Base-by-base conservation (phyloP, 1,140 invertebrate genomes). In the Gryon sp. region DNA sequence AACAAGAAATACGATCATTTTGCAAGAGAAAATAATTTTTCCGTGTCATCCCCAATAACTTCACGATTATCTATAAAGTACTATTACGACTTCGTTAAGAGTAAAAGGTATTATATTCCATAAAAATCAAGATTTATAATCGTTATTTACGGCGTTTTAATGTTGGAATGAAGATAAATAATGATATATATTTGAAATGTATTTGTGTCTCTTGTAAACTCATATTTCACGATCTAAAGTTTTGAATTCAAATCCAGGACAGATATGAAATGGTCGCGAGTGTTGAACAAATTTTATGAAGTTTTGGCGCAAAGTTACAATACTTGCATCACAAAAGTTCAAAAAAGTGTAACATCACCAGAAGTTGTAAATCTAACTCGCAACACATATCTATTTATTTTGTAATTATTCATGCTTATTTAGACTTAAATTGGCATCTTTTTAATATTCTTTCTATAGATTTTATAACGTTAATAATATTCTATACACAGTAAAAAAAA, bases 331-430 rank as follows among this genome's bases (percentile, higher is more conserved):
- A 57, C 4, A 19, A 43, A 16, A 57, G 52, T 57, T 57, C 8
- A 3, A 16, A 57, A 57, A 57, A 57, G 11, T 45, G 53, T 22
- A 59, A 34, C 40, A 59, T 59, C 26, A 45, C 40, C 40, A 45
- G 32, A 45, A 59, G 38, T 59, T 59, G 38, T 40, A 59, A 59
- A 59, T 59, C n/a, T 59, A 43, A 59, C 45, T 45, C 26, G 12
- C 9, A 59, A 59, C 8, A 45, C 16, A 45, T 59, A 45, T 59
- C 40, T 34, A 59, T n/a, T n/a, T n/a, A n/a, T n/a, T n/a, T n/a
- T n/a, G n/a, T n/a, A n/a, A n/a, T n/a, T n/a, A n/a, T n/a, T n/a
- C n/a, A n/a, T n/a, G n/a, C n/a, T n/a, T n/a, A n/a, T n/a, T n/a
- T n/a, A n/a, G n/a, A n/a, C n/a, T n/a, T n/a, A n/a, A n/a, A n/a